phyloP scores from a whole-genome alignment of 30 jellyfish, hydroid and myxozoan genomes.

The Nemopilema nomurai region DNA sequence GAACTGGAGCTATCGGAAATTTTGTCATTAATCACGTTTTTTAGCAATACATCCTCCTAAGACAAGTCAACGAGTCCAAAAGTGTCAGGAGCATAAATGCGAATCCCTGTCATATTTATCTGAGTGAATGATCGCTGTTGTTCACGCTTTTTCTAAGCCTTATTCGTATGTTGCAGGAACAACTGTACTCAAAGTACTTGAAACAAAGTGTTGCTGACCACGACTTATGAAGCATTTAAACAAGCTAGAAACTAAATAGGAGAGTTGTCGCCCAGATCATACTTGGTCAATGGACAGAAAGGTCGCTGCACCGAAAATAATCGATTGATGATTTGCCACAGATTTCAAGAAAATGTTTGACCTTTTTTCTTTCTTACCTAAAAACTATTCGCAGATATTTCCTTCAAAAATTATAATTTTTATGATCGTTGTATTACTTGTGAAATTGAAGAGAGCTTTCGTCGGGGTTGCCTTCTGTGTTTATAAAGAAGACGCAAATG shows the following conservation, averaged over 20 bases:
- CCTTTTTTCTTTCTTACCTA: not conserved
- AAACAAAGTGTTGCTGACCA: constrained; percentile 95
- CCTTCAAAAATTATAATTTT: not conserved
- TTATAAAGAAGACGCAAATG: too few relatives aligned
- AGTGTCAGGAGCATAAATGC: too few relatives aligned
- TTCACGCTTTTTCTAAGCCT: not conserved
- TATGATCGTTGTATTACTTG: not conserved
- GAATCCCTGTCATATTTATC: too few relatives aligned
- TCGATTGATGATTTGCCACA: not conserved
- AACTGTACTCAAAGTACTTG: constrained; percentile 81
- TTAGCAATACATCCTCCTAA: too few relatives aligned
- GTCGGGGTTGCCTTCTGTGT: not conserved
- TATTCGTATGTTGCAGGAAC: constrained; percentile 54
- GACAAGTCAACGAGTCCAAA: too few relatives aligned
- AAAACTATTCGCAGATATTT: too few relatives aligned
- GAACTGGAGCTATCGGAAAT: too few relatives aligned
- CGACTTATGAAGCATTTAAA: constrained; percentile 31
- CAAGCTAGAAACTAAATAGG: not conserved
- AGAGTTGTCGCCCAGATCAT: too few relatives aligned
- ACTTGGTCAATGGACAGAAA: not conserved
- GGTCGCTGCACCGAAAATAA: not conserved
- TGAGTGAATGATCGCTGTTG: too few relatives aligned
- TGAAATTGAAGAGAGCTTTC: not conserved
- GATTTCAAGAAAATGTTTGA: not conserved
- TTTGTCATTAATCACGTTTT: too few relatives aligned